Evolutionary conservation across 2,113 vertebrate species (phyloP).

Genomic region (Mormoops blainvillei): DNA sequence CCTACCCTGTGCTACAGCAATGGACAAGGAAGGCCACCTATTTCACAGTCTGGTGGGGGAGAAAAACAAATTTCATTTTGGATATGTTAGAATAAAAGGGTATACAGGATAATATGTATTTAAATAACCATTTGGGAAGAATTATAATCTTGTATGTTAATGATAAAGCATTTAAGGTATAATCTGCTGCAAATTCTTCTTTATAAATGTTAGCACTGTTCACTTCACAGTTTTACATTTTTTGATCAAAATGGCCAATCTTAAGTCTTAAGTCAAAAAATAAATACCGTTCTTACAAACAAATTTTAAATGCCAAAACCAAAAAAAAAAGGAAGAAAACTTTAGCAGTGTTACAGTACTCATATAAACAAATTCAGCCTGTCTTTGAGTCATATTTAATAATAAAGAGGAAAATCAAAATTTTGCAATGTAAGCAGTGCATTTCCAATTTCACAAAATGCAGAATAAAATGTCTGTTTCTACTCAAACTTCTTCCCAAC

Average conservation of each 20-base stretch:
- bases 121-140: background rate
- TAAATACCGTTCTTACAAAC: background rate
- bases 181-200: background rate
- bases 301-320: slow-evolving; percentile 1
- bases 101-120: background rate
- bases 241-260: background rate
- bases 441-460: background rate
- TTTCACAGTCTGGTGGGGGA: background rate
- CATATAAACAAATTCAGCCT: background rate
- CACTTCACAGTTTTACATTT: background rate
- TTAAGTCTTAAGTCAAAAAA: background rate
- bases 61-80: background rate
- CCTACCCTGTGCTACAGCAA: background rate
- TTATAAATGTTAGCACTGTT: background rate
- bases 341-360: background rate
- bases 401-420: slow-evolving; percentile 6
- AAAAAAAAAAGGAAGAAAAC: background rate
- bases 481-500: background rate
- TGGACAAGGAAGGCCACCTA: background rate
- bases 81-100: background rate
- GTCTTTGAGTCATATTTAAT: slow-evolving; percentile 24
- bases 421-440: background rate
- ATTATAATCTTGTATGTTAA: background rate
- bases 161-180: background rate
- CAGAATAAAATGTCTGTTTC: background rate